Base-by-base conservation (phyloP, 2,113 vertebrate species). In the Archilochus colubris region DNA sequence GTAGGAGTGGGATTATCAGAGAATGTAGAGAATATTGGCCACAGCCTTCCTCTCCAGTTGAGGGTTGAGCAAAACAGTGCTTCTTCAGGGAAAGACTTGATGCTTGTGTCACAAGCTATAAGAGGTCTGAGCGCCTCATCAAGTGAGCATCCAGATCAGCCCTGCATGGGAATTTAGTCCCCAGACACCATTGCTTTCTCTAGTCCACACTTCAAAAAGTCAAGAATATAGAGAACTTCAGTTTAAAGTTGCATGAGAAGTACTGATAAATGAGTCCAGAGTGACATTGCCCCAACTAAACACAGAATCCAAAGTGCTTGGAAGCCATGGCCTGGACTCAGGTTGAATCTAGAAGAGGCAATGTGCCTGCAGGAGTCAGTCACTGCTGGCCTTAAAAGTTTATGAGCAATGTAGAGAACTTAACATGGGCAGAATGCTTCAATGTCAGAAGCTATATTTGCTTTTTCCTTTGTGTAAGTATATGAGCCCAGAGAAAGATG, bases 151-250 rank as follows among this genome's bases (percentile, higher is more conserved):
- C 30, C 48, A 63, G 44, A 10, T 1, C 18, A 75, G 28, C 5
- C 27, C 51, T 33, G 7, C 1, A 4, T 1, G 63, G 69, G 30
- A 48, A 5, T 14, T 23, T 0, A 25, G 4, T 5, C 7, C n/a
- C 10, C 82, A 33, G 43, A 10, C 27, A 46, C 7, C 5, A 4
- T 22, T 40, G 22, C 33, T 61, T 3, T 7, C 9, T 62, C 40
- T 67, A 28, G 7, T 78, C 17, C 18, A 33, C 12, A 5, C 70
- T 74, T 58, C 38, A 70, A 28, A 84, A 43, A 3, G n/a, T 8
- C 24, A 44, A 23, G 16, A 85, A 33, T 24, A 38, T 6, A 38
- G 17, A 38, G 16, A 70, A 6, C 38, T 83, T 54, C 77, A 74
- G 9, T 44, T 83, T 54, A 77, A 73, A 12, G 11, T 20, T 66